Percentiles rank a stretch among this genome's conserved stretches.
phyloP scores from a whole-genome alignment of 2,797 vertebrate genomes.

The Argyrosomus regius region DNA sequence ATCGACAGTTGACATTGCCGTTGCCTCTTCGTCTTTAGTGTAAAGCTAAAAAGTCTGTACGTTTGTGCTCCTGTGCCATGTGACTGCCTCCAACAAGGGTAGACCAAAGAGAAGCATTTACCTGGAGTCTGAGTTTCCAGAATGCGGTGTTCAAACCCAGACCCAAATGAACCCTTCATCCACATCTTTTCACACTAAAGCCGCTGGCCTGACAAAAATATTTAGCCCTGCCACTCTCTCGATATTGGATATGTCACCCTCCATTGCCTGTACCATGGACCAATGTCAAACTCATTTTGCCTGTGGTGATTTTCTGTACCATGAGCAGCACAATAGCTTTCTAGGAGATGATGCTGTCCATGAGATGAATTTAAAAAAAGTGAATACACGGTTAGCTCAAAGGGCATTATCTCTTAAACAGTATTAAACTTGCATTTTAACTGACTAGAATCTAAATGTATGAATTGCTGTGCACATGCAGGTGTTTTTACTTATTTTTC shows the following conservation, averaged over 20 bases:
- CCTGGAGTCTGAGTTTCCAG: constrained; percentile 42
- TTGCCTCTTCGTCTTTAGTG: background rate
- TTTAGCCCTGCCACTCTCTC: constrained; percentile 80
- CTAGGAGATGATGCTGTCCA: constrained; percentile 45
- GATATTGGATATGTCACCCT: constrained; percentile 85
- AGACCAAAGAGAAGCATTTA: constrained; percentile 42
- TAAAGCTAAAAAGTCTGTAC: constrained; percentile 5
- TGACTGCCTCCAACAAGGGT: constrained; percentile 22
- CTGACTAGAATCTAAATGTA: background rate
- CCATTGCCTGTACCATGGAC: constrained; percentile 77
- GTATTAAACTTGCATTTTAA: background rate
- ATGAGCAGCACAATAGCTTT: constrained; percentile 64
- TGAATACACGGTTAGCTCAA: constrained; percentile 28
- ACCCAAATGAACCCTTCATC: constrained; percentile 76
- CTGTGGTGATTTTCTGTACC: constrained; percentile 67
- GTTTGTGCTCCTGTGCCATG: constrained; percentile 18
- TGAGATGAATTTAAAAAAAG: constrained; percentile 47
- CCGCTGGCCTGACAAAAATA: constrained; percentile 77
- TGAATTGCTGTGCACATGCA: background rate
- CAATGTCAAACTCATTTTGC: constrained; percentile 84
- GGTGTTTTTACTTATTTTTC: background rate
- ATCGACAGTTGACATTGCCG: background rate
- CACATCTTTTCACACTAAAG: constrained; percentile 67
- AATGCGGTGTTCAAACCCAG: constrained; percentile 60
- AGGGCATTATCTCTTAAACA: constrained; percentile 15